A percentile compares a stretch with the other conserved stretches of the same genome.
phyloP scores from a whole-genome alignment of 2,113 vertebrate genomes.

The Cichladusa arquata region DNA sequence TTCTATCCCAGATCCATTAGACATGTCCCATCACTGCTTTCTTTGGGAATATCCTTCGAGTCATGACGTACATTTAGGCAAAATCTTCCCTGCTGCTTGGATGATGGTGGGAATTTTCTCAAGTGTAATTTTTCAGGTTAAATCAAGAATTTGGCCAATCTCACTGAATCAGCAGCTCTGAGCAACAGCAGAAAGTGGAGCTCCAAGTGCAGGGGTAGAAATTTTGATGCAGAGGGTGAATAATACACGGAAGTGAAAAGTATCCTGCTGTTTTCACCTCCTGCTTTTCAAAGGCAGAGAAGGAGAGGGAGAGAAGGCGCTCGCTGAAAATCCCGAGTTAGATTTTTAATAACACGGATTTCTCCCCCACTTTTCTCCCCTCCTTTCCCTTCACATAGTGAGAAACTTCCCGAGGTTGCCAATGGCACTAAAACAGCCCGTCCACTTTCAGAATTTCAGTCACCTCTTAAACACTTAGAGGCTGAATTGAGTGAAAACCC shows the following conservation, averaged over 20 bases:
- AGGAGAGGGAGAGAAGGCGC: slow-evolving; percentile 35
- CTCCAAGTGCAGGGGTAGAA: background rate
- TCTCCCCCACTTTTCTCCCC: slow-evolving; percentile 34
- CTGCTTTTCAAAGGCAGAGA: slow-evolving; percentile 39
- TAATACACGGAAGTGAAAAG: slow-evolving; percentile 63
- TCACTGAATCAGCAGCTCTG: background rate
- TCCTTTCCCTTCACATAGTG: slow-evolving; percentile 65
- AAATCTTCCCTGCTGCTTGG: background rate
- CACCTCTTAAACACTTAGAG: slow-evolving; percentile 84
- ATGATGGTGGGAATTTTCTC: background rate
- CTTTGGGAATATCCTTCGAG: background rate
- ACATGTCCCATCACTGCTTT: rapidly evolving
- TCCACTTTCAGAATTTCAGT: slow-evolving; percentile 79
- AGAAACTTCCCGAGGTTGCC: slow-evolving; percentile 71
- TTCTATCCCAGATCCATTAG: background rate
- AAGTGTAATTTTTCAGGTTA: background rate
- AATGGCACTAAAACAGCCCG: slow-evolving; percentile 68
- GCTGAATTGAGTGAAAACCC: slow-evolving; percentile 80
- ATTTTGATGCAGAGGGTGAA: slow-evolving; percentile 37
- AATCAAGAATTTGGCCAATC: background rate
- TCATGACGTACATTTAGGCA: background rate
- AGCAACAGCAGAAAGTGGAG: slow-evolving; percentile 15
- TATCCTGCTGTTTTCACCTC: slow-evolving; percentile 60
- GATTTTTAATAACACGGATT: slow-evolving; percentile 69
- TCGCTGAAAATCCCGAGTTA: slow-evolving; percentile 54